phyloP scores from a whole-genome alignment of 2,113 vertebrate species.

The Chaetodon auriga region DNA sequence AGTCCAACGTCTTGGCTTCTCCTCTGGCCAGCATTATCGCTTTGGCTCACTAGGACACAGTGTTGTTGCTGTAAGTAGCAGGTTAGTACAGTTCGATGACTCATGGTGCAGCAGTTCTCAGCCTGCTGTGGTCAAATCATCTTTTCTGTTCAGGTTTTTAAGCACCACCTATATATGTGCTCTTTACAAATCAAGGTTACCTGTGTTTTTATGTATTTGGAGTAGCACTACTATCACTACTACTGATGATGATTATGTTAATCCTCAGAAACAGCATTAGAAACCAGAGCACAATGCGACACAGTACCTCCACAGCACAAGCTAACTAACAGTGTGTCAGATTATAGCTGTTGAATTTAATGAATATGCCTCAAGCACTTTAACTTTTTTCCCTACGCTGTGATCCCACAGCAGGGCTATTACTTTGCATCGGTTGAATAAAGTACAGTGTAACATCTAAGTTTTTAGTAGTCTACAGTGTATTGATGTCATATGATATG shows the following conservation, averaged over 20 bases:
- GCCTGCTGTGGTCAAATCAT: slow-evolving; percentile 18
- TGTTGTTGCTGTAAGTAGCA: slow-evolving; percentile 33
- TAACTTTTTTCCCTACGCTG: neutral
- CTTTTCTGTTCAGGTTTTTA: slow-evolving; percentile 1
- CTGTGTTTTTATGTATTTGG: neutral
- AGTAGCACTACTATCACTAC: too few relatives aligned
- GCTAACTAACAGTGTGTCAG: neutral
- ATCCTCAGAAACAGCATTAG: neutral
- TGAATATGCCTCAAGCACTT: slow-evolving; percentile 1
- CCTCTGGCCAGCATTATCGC: neutral
- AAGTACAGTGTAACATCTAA: neutral
- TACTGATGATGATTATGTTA: neutral
- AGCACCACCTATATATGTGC: neutral
- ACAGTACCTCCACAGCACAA: neutral
- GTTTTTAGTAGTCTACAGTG: neutral
- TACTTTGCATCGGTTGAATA: neutral
- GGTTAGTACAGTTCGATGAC: slow-evolving; percentile 38
- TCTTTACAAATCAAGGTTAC: neutral
- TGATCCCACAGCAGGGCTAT: neutral
- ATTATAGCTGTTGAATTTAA: slow-evolving; percentile 15
- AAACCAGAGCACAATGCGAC: neutral
- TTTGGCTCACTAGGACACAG: slow-evolving; percentile 18
- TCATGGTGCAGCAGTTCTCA: slow-evolving; percentile 41
- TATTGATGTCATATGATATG: neutral
- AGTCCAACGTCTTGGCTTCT: slow-evolving; percentile 30